A percentile compares a stretch with the other conserved stretches of the same genome.
Conservation (phyloP, 2,113 vertebrate species). For the Toxotes jaculatrix region DNA sequence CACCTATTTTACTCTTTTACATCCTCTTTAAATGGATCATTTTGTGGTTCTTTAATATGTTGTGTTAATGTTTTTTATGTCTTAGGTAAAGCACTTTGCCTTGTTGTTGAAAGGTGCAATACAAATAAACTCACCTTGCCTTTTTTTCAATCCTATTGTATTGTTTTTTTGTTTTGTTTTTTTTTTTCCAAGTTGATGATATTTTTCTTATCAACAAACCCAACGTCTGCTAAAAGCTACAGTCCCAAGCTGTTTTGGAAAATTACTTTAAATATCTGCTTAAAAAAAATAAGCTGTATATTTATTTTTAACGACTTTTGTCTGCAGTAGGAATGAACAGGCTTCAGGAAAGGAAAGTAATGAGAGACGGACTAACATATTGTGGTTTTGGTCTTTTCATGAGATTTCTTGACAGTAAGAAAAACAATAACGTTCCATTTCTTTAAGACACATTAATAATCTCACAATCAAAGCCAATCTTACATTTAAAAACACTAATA, state of each 20-base stretch:
- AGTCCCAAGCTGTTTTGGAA: no score
- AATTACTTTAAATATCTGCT: no score
- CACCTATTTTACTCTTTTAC: not conserved
- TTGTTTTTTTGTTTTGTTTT: no score
- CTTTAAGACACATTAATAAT: no score
- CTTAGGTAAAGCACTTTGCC: not conserved
- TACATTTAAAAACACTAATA: not conserved
- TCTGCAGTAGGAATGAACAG: no score
- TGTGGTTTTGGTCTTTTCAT: not conserved
- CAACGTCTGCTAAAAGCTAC: not conserved
- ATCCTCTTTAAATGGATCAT: not conserved
- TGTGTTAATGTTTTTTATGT: not conserved
- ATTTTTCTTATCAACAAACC: slow-evolving; percentile 19
- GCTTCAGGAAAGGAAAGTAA: no score
- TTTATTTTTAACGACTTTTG: no score
- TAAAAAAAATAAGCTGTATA: no score
- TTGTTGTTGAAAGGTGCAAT: not conserved
- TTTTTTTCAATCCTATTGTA: not conserved
- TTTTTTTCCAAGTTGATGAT: not conserved
- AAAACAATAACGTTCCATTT: not conserved
- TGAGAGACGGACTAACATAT: not conserved
- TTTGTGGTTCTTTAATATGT: no score
- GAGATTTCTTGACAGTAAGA: not conserved
- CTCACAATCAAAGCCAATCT: not conserved
- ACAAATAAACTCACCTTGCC: not conserved